Evolutionary conservation across 2,113 vertebrate genomes (phyloP).

Genomic region (Muntiacus reevesi): DNA sequence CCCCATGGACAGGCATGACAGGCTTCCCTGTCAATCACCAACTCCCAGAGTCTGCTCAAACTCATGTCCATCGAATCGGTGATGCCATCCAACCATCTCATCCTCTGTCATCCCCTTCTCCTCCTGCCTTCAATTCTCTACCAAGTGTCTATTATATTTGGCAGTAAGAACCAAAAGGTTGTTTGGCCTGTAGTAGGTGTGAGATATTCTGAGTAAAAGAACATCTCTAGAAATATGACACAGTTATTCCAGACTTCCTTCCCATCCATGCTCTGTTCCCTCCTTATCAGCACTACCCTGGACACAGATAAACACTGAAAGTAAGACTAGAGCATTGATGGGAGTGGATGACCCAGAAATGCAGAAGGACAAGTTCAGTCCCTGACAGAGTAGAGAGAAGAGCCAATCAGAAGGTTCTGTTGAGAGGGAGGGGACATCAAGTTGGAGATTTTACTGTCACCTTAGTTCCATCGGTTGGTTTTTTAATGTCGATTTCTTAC

Average conservation of each 20-base stretch:
- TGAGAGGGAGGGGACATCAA: neutral
- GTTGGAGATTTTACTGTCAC: neutral
- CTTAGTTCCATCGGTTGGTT: neutral
- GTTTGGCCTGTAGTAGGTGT: neutral
- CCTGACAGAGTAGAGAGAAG: neutral
- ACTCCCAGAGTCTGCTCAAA: neutral
- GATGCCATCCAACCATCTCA: neutral
- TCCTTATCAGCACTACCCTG: neutral
- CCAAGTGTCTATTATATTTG: constrained; percentile 6
- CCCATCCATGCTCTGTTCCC: neutral
- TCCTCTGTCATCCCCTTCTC: neutral
- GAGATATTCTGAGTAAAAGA: neutral
- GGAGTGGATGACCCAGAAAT: neutral
- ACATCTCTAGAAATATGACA: neutral
- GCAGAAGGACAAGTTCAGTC: neutral
- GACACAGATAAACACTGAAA: neutral
- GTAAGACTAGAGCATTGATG: neutral
- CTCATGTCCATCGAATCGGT: neutral
- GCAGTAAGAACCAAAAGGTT: neutral
- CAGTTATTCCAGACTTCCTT: neutral
- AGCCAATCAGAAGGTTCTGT: neutral
- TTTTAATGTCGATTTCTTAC: neutral
- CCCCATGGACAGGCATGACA: neutral
- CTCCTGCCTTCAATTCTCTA: neutral
- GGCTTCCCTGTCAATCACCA: neutral